Conservation (phyloP, 2,888 invertebrate species). For the Drosophila incognita region DNA sequence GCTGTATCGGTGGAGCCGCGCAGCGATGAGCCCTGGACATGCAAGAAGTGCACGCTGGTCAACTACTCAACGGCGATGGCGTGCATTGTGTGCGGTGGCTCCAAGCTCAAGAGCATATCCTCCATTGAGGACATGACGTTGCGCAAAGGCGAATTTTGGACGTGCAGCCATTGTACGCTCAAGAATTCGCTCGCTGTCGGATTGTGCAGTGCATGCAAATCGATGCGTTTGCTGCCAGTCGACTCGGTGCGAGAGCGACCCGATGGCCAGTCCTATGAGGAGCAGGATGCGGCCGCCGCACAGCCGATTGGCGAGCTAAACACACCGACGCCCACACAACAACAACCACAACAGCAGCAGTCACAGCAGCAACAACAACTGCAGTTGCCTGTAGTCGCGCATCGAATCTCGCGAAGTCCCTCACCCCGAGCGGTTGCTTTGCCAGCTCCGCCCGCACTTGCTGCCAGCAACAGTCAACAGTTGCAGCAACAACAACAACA, state of each 20-base stretch:
- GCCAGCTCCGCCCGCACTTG: not conserved
- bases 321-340: constrained; percentile 32
- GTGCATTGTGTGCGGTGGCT: constrained; percentile 95
- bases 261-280: constrained; percentile 69
- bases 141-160: constrained; percentile 91
- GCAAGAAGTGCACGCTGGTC: constrained; percentile 94
- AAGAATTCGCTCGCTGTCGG: constrained; percentile 90
- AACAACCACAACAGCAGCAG: not conserved
- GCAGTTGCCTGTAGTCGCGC: constrained; percentile 30
- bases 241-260: constrained; percentile 69
- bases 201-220: constrained; percentile 92
- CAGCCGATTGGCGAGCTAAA: constrained; percentile 18
- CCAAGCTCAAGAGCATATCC: constrained; percentile 89
- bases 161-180: constrained; percentile 92
- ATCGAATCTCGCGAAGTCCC: constrained; percentile 85
- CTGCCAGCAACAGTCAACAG: constrained; percentile 68
- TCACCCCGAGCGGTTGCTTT: constrained; percentile 85
- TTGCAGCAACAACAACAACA: constrained; percentile 46
- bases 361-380: constrained; percentile 20
- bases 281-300: constrained; percentile 48
- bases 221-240: constrained; percentile 83
- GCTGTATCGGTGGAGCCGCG: constrained; percentile 32
- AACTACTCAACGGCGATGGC: constrained; percentile 90
- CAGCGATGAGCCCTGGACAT: constrained; percentile 89
- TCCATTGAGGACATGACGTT: constrained; percentile 89